These are phyloP conservation scores for Etia nguti DNA, from an alignment of 2,113 vertebrate species.

Conservation along the genomic window DNA sequence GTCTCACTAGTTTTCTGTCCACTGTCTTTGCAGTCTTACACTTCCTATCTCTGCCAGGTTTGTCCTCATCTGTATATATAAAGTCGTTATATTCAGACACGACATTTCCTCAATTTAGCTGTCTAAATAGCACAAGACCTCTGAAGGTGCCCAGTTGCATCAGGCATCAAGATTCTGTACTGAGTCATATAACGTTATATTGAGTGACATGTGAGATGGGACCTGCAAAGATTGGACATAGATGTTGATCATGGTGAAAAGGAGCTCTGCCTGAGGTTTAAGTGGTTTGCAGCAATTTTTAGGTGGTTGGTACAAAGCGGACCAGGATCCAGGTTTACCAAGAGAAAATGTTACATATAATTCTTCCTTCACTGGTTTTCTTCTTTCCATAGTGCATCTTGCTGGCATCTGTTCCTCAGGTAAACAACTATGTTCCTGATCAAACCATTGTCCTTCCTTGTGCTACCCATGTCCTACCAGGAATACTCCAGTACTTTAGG, in stretches of 20 bases:
- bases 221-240: background rate
- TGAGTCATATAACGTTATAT: background rate
- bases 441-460: background rate
- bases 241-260: background rate
- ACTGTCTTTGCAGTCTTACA: background rate
- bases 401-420: background rate
- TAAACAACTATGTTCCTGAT: background rate
- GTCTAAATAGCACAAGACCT: background rate
- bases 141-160: rapidly evolving
- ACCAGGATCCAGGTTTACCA: background rate
- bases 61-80: background rate
- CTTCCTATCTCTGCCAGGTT: rapidly evolving
- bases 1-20: background rate
- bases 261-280: background rate
- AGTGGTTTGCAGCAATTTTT: background rate
- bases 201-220: background rate
- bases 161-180: background rate
- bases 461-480: background rate
- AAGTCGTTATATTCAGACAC: background rate
- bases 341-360: rapidly evolving
- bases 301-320: background rate
- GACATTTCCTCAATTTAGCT: background rate
- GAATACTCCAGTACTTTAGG: background rate
- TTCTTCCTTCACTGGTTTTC: background rate
- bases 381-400: background rate